Evolutionary conservation across 2,797 vertebrate genomes (phyloP).

Genomic region (Lindbergichthys nudifrons): DNA sequence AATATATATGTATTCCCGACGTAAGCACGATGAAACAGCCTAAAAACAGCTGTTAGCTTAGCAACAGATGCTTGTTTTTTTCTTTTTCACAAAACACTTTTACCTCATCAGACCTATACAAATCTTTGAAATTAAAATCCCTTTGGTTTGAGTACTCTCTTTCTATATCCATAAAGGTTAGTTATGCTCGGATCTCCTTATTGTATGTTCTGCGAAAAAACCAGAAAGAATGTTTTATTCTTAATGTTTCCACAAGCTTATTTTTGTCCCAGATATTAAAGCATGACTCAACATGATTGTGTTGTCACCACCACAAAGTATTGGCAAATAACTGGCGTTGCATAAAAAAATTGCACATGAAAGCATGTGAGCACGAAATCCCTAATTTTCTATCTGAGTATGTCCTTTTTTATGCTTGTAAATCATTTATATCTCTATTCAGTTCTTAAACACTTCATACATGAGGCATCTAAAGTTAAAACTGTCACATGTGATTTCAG

Average conservation of each 20-base stretch:
- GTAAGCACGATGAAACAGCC: not conserved
- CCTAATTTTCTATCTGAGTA: not conserved
- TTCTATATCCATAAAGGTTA: no score
- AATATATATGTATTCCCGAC: not conserved
- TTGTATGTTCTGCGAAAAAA: no score
- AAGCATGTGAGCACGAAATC: not conserved
- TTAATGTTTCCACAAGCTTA: not conserved
- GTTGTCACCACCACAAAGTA: not conserved
- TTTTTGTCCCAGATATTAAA: not conserved
- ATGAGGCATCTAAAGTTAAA: not conserved
- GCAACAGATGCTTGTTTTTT: not conserved
- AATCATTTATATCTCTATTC: not conserved
- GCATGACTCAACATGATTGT: conserved; percentile 29
- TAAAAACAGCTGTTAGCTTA: not conserved
- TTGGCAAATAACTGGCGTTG: conserved; percentile 14
- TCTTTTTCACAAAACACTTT: not conserved
- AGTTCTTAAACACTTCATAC: not conserved
- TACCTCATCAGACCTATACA: not conserved
- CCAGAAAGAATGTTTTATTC: no score
- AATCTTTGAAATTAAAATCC: not conserved
- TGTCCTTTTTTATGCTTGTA: not conserved
- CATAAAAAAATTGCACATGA: conserved; percentile 11
- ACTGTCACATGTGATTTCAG: conserved; percentile 15
- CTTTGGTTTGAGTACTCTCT: no score
- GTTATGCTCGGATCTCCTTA: no score